These are phyloP conservation scores for Drosophila melanocephala DNA, from an alignment of 2,888 invertebrate species.

Conservation along the genomic window DNA sequence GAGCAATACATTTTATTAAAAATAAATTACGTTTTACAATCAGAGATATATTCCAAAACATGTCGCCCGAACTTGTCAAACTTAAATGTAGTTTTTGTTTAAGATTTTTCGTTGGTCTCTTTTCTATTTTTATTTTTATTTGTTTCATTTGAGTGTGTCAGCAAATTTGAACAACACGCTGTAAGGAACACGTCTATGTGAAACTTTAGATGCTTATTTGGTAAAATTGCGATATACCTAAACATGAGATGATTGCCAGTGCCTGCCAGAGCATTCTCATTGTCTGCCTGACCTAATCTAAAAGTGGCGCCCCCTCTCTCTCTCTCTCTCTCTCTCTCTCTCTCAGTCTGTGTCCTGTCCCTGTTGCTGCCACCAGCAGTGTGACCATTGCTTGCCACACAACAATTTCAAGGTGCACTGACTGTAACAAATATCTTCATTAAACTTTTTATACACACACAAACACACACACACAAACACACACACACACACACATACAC, in stretches of 20 bases:
- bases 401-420: constrained; percentile 77
- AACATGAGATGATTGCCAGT: not conserved
- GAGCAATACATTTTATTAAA: not conserved
- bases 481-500: constrained; percentile 13
- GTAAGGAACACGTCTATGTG: too few relatives aligned
- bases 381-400: constrained; percentile 54
- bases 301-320: not conserved
- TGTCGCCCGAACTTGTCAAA: not conserved
- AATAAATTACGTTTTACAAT: not conserved
- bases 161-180: not conserved
- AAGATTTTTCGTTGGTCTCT: not conserved
- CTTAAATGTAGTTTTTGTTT: not conserved
- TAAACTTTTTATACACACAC: constrained; percentile 61
- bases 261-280: constrained; percentile 12
- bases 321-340: not conserved
- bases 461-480: not conserved
- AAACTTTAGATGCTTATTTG: not conserved
- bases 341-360: not conserved
- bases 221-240: not conserved
- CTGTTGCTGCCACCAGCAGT: constrained; percentile 8
- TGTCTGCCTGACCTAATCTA: constrained; percentile 11
- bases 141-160: not conserved
- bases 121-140: not conserved
- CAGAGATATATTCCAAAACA: not conserved
- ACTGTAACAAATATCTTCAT: constrained; percentile 78